A percentile compares a stretch with the other conserved stretches of the same genome.
These are phyloP conservation scores for Alauda arvensis DNA, from an alignment of 2,797 vertebrate genomes.

Conservation along the genomic window DNA sequence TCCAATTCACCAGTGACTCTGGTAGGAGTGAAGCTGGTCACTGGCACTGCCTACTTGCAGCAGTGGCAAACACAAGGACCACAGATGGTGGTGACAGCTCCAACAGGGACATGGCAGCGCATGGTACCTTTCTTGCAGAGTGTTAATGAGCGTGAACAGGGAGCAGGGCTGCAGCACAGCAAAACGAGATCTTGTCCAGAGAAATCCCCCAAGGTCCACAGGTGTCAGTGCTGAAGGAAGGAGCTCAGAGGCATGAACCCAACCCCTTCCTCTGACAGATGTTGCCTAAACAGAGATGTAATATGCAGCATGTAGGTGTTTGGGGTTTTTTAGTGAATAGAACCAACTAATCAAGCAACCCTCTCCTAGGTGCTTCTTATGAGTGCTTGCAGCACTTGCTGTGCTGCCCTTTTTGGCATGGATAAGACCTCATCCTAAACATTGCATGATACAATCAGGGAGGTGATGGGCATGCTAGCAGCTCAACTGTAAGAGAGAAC, in stretches of 20 bases:
- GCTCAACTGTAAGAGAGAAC: neutral
- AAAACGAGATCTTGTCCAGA: neutral
- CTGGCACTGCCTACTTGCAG: neutral
- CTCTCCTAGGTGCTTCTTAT: neutral
- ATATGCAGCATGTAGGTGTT: neutral
- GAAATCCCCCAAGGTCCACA: neutral
- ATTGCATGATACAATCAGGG: neutral
- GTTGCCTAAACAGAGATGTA: neutral
- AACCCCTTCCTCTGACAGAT: neutral
- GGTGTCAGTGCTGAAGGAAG: neutral
- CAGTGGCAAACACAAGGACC: neutral
- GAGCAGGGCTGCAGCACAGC: neutral
- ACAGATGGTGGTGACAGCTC: neutral
- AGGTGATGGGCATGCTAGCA: neutral
- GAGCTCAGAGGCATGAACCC: neutral
- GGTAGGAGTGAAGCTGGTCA: neutral
- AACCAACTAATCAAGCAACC: neutral
- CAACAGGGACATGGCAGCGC: neutral
- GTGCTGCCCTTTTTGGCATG: neutral
- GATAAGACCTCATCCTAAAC: neutral
- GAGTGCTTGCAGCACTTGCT: neutral
- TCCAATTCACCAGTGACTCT: neutral
- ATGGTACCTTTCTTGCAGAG: neutral
- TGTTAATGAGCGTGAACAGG: neutral
- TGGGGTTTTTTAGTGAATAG: neutral